Evolutionary conservation across 2,888 invertebrate species (phyloP), one percentile per base, ranked within the genome.

Genomic region (Plagodis pulveraria): DNA sequence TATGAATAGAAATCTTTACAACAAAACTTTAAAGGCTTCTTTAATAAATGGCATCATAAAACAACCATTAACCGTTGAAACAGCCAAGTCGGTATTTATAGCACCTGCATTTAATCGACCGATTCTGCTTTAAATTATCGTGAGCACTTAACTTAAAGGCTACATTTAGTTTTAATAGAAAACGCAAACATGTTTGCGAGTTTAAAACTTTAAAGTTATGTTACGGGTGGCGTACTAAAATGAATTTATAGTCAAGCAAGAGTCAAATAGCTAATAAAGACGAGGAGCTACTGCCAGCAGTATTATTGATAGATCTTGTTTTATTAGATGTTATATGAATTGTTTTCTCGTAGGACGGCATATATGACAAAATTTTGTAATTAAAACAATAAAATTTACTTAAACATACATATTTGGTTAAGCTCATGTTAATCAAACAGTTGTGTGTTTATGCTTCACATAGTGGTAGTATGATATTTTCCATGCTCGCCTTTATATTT

Each of bases 181-280:
- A 51, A 56, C 48, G 52, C 56, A 60, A 62, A 57, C 61, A 57
- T 57, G 57, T 62, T 59, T 54, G 54, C 11, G 50, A 54, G 47
- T 33, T 54, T 33, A 36, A 50, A 46, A 50, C 42, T 54, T 33
- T 36, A 47, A 46, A 41, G 50, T 50, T 54, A 59, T 54, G 54
- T 54, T 35, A 58, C 41, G 44, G 40, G 40, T 6, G 40, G 11
- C 32, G 42, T 12, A 34, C 48, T 43, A 41, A 50, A 53, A 44
- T 7, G 44, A 46, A 58, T 54, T 58, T 58, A 54, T 54, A 44
- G 50, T 46, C 10, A 32, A 36, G 40, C 40, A 52, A 52, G 47
- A 48, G 57, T 52, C 50, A 54, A 45, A 53, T 53, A 35, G 44
- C 49, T 34, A 22, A 49, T 45, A 9, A 41, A 49, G 49, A 7